Evolutionary conservation across 2,888 invertebrate genomes (phyloP), one percentile per base, ranked within the genome.

Genomic region (Prenolepis imparis): DNA sequence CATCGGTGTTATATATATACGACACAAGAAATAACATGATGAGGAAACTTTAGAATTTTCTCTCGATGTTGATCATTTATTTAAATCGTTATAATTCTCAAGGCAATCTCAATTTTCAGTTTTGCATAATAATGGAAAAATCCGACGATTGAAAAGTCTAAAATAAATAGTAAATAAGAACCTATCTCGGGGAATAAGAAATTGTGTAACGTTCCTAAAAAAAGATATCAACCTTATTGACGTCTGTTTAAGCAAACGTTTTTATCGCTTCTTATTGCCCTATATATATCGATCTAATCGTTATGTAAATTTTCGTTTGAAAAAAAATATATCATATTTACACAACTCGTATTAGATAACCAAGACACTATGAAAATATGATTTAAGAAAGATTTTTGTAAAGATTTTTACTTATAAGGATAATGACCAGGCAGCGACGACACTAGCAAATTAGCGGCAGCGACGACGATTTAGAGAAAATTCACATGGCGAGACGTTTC

Each of bases 401-500:
- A 64, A 18, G 48, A 57, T 55, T 66, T 39, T n/a, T 18, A 52
- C 24, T 36, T 1, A 28, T 8, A 12, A 66, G 3, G 36, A 75
- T 64, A 61, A 41, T 8, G 24, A 55, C 15, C n/a, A 9, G 18
- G 11, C 36, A 75, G 11, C 36, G 64, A 36, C n/a, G 39, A 57
- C 24, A 57, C 41, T 28, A 24, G 4, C 15, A n/a, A 52, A 4
- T 1, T 24, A 39, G 39, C 18, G n/a, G n/a, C 24, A 39, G 18
- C 39, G 52, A 55, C 55, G 66, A 66, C 77, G 67, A 61, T 21
- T 48, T 32, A 32, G 48, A 52, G 48, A 63, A 68, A 83, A 57
- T 44, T 78, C 59, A 32, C 44, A 48, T 70, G 36, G 59, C 78
- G 18, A 70, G 44, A 24, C 59, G 48, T 82, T 86, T 61, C 72